phyloP scores from a whole-genome alignment of 2,888 invertebrate species.

The Masnerella sp. region DNA sequence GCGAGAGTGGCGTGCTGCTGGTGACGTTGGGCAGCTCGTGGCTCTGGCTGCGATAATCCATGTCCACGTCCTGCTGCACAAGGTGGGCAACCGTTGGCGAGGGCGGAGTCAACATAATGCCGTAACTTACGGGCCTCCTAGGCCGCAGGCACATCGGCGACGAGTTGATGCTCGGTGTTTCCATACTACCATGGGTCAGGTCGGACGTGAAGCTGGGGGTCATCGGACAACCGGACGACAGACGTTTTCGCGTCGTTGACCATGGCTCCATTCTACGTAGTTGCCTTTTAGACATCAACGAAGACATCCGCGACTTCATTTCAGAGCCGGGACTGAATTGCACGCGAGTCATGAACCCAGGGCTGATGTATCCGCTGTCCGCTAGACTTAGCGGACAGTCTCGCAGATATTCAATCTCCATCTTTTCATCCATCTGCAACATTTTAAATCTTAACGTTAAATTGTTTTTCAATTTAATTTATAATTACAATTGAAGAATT shows the following conservation, averaged over 20 bases:
- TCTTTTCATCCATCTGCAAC: conserved; percentile 38
- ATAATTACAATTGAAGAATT: too few relatives aligned
- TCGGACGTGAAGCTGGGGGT: conserved; percentile 16
- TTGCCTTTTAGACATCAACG: conserved; percentile 34
- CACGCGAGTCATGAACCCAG: too few relatives aligned
- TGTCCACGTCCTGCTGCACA: conserved; percentile 35
- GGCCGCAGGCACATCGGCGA: conserved; percentile 39
- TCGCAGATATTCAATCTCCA: conserved; percentile 37
- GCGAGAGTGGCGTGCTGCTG: conserved; percentile 44
- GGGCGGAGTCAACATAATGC: conserved; percentile 37
- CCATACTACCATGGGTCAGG: neutral
- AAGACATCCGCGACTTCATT: conserved; percentile 11
- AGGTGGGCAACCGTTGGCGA: conserved; percentile 50
- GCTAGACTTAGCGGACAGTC: conserved; percentile 32
- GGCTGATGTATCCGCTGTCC: conserved; percentile 58
- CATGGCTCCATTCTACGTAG: conserved; percentile 45
- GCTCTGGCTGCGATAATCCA: neutral
- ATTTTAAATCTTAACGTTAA: too few relatives aligned
- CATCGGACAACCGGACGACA: conserved; percentile 28
- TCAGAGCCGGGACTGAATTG: conserved; percentile 1
- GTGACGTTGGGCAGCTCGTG: neutral
- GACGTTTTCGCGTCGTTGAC: conserved; percentile 19
- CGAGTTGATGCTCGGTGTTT: too few relatives aligned
- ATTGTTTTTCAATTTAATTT: too few relatives aligned
- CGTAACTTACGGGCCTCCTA: conserved; percentile 2